Evolutionary conservation across 2,797 vertebrate species (phyloP), one percentile per base, ranked within the genome.

Genomic region (Danio kyathit): DNA sequence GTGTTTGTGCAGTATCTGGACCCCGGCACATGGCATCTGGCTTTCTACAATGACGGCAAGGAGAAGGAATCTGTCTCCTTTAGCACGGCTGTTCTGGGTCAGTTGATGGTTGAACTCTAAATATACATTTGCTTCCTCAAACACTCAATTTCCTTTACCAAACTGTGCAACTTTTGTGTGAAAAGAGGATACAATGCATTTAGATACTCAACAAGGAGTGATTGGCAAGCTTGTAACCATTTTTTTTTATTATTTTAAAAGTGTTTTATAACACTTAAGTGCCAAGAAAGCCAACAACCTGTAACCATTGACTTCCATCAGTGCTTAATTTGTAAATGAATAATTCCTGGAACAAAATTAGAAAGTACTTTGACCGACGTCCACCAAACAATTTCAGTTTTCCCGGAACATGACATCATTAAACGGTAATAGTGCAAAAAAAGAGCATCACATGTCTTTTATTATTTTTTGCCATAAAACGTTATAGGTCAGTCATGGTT

Each of bases 1-100:
- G 96, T 98, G 87, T 99, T 99, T 66, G 97, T 99, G 43, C 98
- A 99, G 70, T 99, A 97, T 92, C 87, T 99, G 93, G 97, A 99
- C 2, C 94, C 95, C 11, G 97, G 98, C 1, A 91, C 97, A 77
- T 99, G 98, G 98, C 97, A 99, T 90, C 91, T 99, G 90, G 98
- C 98, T 2, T 99, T 99, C 91, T 99, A 99, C 93, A 99, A 99
- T 0, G 98, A 99, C 0, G 97, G 97, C 64, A 96, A 96, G 80
- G 97, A 99, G 92, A 97, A 96, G 76, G 97, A 99, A 87, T 92
- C 94, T 0, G 96, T 99, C 46, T 98, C 98, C 72, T 99, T 98
- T 93, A 98, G 94, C 89, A 99, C 96, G 0, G 96, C 96, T 61
- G 67, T 98, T 87, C 90, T 98, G 92, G 97, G 98, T 99, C 92